Evolutionary conservation across 2,797 vertebrate species (phyloP).

Genomic region (Sebastes taczanowskii): DNA sequence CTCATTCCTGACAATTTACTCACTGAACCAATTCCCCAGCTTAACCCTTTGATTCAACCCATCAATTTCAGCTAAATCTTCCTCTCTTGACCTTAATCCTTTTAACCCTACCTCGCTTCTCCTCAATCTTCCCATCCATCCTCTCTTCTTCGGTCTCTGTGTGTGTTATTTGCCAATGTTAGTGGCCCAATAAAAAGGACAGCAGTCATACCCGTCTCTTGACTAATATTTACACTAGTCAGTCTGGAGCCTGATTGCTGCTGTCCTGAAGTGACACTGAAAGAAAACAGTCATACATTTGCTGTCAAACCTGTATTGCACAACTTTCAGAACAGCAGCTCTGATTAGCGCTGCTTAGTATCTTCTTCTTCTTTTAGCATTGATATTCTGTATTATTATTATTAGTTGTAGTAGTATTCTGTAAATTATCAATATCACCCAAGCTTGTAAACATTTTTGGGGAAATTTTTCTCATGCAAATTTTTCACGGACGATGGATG

Average conservation of each 20-base stretch:
- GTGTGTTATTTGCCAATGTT: neutral
- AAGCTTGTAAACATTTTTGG: neutral
- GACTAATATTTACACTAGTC: constrained; percentile 13
- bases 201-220: neutral
- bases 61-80: constrained; percentile 43
- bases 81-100: constrained; percentile 48
- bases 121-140: constrained; percentile 1
- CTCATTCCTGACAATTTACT: constrained; percentile 4
- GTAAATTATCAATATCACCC: neutral
- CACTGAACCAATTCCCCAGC: constrained; percentile 1
- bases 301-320: neutral
- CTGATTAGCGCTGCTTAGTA: neutral
- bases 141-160: neutral
- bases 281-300: neutral
- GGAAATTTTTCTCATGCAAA: neutral
- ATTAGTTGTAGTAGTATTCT: too few relatives aligned
- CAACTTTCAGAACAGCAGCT: neutral
- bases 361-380: neutral
- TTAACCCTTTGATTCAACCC: constrained; percentile 43
- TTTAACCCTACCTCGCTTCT: constrained; percentile 25
- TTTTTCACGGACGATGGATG: neutral
- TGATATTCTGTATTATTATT: too few relatives aligned
- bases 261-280: neutral
- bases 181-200: neutral
- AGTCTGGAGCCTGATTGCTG: neutral